Evolutionary conservation across 2,113 vertebrate species (phyloP).

Genomic region (Crocuta crocuta): DNA sequence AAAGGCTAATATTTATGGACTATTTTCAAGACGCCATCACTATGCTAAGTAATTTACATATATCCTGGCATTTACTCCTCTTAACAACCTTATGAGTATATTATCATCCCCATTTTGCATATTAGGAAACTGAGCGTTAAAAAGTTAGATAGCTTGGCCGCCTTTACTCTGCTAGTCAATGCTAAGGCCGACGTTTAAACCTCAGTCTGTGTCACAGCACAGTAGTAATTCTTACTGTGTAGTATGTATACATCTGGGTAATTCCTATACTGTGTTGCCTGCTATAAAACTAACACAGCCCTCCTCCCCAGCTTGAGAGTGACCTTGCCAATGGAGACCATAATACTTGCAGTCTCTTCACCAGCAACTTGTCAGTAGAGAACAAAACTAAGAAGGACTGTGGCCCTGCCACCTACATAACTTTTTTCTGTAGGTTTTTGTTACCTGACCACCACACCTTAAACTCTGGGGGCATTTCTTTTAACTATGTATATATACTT

Average conservation of each 20-base stretch:
- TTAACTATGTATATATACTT: background rate
- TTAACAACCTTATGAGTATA: background rate
- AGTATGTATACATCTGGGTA: background rate
- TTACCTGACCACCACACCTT: background rate
- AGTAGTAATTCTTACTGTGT: background rate
- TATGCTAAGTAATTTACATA: background rate
- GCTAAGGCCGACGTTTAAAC: background rate
- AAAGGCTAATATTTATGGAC: background rate
- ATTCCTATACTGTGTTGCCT: background rate
- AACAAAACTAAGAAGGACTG: background rate
- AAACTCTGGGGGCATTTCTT: background rate
- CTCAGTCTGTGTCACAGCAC: background rate
- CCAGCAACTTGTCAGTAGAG: background rate
- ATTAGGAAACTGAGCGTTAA: background rate
- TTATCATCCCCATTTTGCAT: background rate
- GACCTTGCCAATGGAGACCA: background rate
- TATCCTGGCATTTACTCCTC: background rate
- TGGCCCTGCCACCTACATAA: background rate
- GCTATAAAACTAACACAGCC: background rate
- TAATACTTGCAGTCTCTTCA: background rate
- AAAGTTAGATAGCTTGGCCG: background rate
- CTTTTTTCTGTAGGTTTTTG: background rate
- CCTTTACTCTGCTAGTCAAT: background rate
- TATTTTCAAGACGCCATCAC: background rate
- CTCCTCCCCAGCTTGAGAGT: background rate